Evolutionary conservation across 2,888 invertebrate genomes (phyloP).

Genomic region (Mantis religiosa): DNA sequence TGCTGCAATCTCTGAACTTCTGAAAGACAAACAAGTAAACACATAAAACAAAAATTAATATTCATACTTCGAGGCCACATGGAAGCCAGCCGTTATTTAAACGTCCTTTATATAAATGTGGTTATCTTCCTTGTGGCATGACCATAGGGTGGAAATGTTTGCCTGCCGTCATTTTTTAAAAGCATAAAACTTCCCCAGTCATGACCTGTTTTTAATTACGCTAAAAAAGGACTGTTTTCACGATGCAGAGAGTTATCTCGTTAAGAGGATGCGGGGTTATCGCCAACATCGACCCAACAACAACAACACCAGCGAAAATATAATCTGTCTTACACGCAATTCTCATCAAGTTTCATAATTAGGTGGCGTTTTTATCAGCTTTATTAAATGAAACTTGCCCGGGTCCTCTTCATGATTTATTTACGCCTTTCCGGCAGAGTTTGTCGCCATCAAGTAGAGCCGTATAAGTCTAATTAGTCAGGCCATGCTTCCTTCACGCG

Average conservation of each 20-base stretch:
- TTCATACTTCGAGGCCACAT: no score
- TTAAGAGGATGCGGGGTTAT: not conserved
- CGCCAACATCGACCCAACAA: not conserved
- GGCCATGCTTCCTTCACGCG: not conserved
- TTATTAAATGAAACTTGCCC: slow-evolving; percentile 9
- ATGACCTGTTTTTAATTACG: not conserved
- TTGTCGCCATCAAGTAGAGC: slow-evolving; percentile 11
- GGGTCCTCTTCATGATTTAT: slow-evolving; percentile 12
- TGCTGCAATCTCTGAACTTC: no score
- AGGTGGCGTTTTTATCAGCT: slow-evolving; percentile 3
- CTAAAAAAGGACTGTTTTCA: not conserved
- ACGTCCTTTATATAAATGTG: not conserved
- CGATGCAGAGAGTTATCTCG: not conserved
- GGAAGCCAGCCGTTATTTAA: no score
- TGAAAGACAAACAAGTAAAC: no score
- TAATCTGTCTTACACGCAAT: not conserved
- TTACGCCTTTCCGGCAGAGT: slow-evolving; percentile 3
- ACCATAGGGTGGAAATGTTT: not conserved
- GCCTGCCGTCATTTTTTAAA: not conserved
- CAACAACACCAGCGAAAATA: not conserved
- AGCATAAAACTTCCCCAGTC: not conserved
- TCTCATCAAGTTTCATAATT: slow-evolving; percentile 4
- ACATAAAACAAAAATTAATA: no score
- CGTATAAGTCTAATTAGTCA: slow-evolving; percentile 5
- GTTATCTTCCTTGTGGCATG: not conserved